A percentile compares a stretch with the other conserved stretches of the same genome.
Evolutionary conservation across 1,140 invertebrate species (phyloP).

Genomic region (Nymphalis io): DNA sequence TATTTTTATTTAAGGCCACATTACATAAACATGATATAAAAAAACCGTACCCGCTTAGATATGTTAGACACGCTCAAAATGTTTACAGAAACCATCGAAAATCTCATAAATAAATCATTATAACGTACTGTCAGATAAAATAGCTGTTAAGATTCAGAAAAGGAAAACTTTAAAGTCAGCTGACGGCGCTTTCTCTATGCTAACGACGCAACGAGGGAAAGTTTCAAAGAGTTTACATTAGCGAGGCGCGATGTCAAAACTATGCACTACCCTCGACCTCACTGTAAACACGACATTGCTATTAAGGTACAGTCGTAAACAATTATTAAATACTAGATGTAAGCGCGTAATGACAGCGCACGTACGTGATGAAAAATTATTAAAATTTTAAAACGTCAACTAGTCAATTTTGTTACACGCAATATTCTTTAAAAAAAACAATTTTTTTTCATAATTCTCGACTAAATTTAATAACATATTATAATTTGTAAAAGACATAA

Average conservation of each 20-base stretch:
- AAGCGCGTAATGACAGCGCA: neutral
- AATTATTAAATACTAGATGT: conserved; percentile 4
- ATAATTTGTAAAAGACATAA: too few species aligned
- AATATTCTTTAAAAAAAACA: neutral
- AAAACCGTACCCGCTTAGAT: neutral
- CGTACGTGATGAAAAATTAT: neutral
- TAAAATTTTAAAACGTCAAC: neutral
- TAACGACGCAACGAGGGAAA: conserved; percentile 64
- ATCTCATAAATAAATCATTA: conserved; percentile 9
- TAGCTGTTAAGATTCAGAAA: conserved; percentile 59
- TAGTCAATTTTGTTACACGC: neutral
- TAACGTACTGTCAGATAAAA: conserved; percentile 40
- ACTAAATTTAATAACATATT: too few species aligned
- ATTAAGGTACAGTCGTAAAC: conserved; percentile 37
- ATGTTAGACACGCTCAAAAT: neutral
- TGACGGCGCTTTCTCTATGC: conserved; percentile 70
- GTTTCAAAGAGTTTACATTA: conserved; percentile 56
- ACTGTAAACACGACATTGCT: conserved; percentile 44
- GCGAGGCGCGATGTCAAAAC: conserved; percentile 37
- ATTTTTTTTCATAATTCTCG: neutral
- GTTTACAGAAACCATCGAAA: neutral
- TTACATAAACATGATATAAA: too few species aligned
- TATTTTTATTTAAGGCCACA: too few species aligned
- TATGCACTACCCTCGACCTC: conserved; percentile 37
- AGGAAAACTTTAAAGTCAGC: conserved; percentile 59